phyloP scores from a whole-genome alignment of 2,888 invertebrate genomes.

The Syrista parreyssii region DNA sequence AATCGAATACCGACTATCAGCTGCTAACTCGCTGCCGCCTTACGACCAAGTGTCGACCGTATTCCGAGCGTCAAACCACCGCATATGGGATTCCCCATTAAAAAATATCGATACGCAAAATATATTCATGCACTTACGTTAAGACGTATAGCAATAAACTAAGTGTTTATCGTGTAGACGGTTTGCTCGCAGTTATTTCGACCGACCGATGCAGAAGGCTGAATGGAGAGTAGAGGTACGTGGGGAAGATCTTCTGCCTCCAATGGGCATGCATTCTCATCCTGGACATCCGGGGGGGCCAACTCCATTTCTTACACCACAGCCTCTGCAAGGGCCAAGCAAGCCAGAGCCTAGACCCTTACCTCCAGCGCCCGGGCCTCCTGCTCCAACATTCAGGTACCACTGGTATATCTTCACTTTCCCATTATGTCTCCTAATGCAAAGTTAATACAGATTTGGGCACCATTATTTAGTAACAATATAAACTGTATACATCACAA shows the following conservation, averaged over 20 bases:
- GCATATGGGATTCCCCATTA: no score
- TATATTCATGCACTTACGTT: no score
- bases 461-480: conserved; percentile 12
- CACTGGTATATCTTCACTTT: conserved; percentile 69
- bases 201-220: conserved; percentile 65
- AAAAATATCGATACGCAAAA: no score
- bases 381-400: conserved; percentile 81
- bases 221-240: conserved; percentile 66
- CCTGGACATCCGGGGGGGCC: conserved; percentile 64
- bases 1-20: no score
- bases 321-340: conserved; percentile 65
- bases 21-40: no score
- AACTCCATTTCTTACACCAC: conserved; percentile 66
- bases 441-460: conserved; percentile 16
- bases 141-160: no score
- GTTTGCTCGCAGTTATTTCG: conserved; percentile 62
- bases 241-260: conserved; percentile 62
- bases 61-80: no score
- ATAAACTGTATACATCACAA: not conserved
- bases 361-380: conserved; percentile 71
- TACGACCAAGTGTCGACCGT: no score
- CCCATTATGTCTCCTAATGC: conserved; percentile 32
- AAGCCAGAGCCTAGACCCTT: conserved; percentile 67
- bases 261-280: conserved; percentile 59
- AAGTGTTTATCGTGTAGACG: conserved; percentile 40